Base-by-base conservation (phyloP, 1,140 invertebrate species). In the Nylanderia fulva region DNA sequence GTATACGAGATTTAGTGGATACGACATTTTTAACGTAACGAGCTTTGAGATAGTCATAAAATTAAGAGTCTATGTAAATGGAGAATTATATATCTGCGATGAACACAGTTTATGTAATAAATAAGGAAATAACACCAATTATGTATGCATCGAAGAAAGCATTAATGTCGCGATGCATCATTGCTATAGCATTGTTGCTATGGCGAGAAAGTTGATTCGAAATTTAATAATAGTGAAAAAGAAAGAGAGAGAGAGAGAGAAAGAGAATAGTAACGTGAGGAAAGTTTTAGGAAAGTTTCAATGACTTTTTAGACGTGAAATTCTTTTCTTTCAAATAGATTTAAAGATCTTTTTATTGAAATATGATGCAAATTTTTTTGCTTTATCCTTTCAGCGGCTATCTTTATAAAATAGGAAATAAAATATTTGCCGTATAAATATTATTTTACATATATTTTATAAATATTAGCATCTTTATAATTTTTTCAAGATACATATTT, bases 401-500 rank as follows among this genome's bases (percentile, higher is more conserved):
- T 69, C 11, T 39, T 39, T 7, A 3, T 21, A 60, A 45, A 58
- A 60, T 42, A 71, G 27, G 45, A 71, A 58, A 18, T 71, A 21
- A 27, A 5, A 56, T n/a, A 27, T 18, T 39, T 15, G 64, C 8
- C 13, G 5, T 13, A 27, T 56, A 42, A 80, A 42, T 18, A 18
- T 71, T 48, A 18, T 18, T 48, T 48, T 15, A 18, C 15, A 48
- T 48, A 1, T 52, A 42, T 39, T 18, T 54, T 15, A 8, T 24
- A 33, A 18, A 24, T 24, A 42, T 61, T n/a, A 42, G 6, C 29
- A 58, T 58, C 69, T 42, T 4, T 48, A 52, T 21, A 42, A 80
- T 80, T 80, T 80, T 58, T n/a, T 58, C n/a, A 18, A 48, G 7
- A 13, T 29, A 48, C 42, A 69, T 27, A 68, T 69, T 69, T 69